A percentile compares a stretch with the other conserved stretches of the same genome.
phyloP scores from a whole-genome alignment of 92 coral and sea anemone species.

The Bergia sp. region DNA sequence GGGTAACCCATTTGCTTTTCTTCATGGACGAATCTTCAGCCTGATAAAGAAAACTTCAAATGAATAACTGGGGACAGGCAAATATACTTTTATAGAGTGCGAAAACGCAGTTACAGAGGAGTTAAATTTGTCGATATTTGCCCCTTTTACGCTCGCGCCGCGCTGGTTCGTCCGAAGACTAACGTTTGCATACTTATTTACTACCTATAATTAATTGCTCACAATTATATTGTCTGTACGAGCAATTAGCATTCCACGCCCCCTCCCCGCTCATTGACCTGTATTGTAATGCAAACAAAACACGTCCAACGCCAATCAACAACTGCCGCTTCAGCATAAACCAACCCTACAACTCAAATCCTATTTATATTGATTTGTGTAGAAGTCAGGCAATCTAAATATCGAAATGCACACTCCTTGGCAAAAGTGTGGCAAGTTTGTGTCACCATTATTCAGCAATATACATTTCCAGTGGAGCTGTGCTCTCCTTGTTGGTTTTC shows the following conservation, averaged over 20 bases:
- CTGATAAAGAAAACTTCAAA: constrained; percentile 15
- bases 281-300: constrained; percentile 46
- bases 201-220: constrained; percentile 88
- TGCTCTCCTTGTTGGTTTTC: neutral
- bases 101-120: neutral
- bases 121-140: constrained; percentile 33
- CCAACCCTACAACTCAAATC: constrained; percentile 7
- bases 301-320: constrained; percentile 34
- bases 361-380: constrained; percentile 6
- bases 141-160: constrained; percentile 13
- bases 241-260: constrained; percentile 96
- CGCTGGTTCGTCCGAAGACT: neutral
- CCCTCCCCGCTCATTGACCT: constrained; percentile 50
- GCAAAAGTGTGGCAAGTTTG: neutral
- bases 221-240: constrained; percentile 84
- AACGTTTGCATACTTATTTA: constrained; percentile 70
- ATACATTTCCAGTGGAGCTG: neutral
- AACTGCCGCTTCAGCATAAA: neutral
- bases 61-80: neutral
- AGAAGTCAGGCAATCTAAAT: neutral
- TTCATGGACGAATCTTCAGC: constrained; percentile 45
- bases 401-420: neutral
- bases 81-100: constrained; percentile 30
- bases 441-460: neutral
- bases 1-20: constrained; percentile 33